Conservation (phyloP, 1,140 invertebrate genomes). For the Drosophila paulistorum region DNA sequence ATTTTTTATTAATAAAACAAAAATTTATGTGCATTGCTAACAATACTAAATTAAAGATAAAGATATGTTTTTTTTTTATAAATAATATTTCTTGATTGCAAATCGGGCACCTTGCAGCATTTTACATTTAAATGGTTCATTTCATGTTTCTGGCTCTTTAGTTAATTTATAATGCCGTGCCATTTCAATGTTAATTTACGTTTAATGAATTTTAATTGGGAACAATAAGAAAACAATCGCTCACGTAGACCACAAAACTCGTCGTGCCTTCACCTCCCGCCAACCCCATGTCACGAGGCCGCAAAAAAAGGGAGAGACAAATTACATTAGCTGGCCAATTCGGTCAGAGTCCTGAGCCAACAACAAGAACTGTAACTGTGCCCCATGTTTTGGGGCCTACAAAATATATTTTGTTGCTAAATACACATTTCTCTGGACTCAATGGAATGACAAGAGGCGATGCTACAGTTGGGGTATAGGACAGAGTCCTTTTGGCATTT, state of each 20-base stretch:
- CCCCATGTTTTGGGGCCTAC: background rate
- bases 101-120: slow-evolving; percentile 4
- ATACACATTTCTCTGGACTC: slow-evolving; percentile 11
- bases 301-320: slow-evolving; percentile 68
- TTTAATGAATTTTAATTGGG: slow-evolving; percentile 80
- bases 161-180: slow-evolving; percentile 63
- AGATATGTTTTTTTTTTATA: no score
- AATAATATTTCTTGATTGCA: no score
- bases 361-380: slow-evolving; percentile 11
- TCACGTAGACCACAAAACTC: slow-evolving; percentile 64
- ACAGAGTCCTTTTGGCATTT: slow-evolving; percentile 31
- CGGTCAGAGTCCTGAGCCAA: slow-evolving; percentile 5
- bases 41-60: no score
- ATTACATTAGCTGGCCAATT: slow-evolving; percentile 57
- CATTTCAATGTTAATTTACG: slow-evolving; percentile 77
- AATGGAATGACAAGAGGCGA: background rate
- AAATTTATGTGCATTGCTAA: no score
- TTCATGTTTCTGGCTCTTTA: slow-evolving; percentile 32
- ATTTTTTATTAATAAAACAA: no score
- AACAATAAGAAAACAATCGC: slow-evolving; percentile 47
- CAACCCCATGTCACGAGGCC: slow-evolving; percentile 20
- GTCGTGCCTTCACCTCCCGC: slow-evolving; percentile 12
- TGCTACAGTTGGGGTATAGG: background rate
- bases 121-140: slow-evolving; percentile 43
- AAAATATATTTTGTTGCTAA: slow-evolving; percentile 16